Evolutionary conservation across 2,888 invertebrate species (phyloP).

Genomic region (Lasioglossum villosulum): DNA sequence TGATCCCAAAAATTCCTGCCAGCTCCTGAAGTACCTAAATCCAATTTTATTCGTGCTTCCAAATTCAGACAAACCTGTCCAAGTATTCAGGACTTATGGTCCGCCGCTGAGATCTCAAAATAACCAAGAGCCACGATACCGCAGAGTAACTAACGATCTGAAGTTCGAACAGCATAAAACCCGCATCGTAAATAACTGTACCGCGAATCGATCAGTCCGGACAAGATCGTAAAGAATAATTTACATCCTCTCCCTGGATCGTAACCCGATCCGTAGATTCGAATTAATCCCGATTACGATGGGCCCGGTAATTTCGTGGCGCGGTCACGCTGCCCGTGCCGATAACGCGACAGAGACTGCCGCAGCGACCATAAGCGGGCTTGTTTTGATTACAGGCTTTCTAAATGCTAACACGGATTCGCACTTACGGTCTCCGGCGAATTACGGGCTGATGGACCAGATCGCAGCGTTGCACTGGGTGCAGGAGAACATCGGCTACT

Average conservation of each 20-base stretch:
- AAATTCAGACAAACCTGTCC: not conserved
- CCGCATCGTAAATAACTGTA: not conserved
- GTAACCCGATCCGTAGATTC: conserved; percentile 43
- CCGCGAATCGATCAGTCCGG: not conserved
- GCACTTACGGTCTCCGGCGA: conserved; percentile 94
- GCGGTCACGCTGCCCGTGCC: conserved; percentile 14
- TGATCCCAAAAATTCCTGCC: not conserved
- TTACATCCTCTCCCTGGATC: conserved; percentile 9
- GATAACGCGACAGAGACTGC: conserved; percentile 27
- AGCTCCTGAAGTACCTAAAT: not conserved
- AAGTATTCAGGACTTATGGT: no score
- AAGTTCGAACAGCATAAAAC: not conserved
- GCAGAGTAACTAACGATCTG: no score
- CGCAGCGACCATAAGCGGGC: conserved; percentile 66
- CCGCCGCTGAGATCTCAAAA: not conserved
- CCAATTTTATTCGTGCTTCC: not conserved
- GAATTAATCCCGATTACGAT: conserved; percentile 50
- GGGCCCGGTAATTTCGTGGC: conserved; percentile 48
- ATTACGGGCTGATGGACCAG: conserved; percentile 99
- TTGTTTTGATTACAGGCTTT: conserved; percentile 89
- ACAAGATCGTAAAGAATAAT: conserved; percentile 42
- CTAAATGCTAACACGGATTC: conserved; percentile 95
- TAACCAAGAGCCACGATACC: not conserved
- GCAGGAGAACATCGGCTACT: conserved; percentile 96
- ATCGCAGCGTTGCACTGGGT: conserved; percentile 98